A percentile compares a stretch with the other conserved stretches of the same genome.
phyloP scores from a whole-genome alignment of 2,113 vertebrate species.

The Psilopsiagon aymara region DNA sequence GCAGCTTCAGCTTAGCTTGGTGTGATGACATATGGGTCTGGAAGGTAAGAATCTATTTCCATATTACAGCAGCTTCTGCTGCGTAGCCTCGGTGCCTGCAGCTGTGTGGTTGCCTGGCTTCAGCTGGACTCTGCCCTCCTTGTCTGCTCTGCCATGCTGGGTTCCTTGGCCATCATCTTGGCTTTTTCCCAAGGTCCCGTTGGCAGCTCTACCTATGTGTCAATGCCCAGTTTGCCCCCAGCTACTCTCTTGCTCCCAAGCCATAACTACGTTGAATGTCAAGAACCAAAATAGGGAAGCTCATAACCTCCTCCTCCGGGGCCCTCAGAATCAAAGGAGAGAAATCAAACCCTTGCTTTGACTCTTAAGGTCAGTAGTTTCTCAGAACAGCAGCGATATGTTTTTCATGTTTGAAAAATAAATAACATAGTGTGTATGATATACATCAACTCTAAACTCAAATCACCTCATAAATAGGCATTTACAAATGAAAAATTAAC shows the following conservation, averaged over 20 bases:
- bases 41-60: constrained; percentile 50
- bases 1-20: constrained; percentile 17
- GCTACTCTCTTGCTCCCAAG: not conserved
- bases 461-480: not conserved
- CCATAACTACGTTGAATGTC: not conserved
- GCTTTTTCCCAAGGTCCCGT: not conserved
- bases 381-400: not conserved
- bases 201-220: not conserved
- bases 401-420: constrained; percentile 45
- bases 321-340: not conserved
- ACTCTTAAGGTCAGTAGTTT: not conserved
- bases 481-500: constrained; percentile 35
- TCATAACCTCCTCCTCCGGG: not conserved
- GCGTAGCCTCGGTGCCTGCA: not conserved
- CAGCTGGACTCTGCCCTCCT: not conserved
- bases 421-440: not conserved
- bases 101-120: not conserved
- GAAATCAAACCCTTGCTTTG: not conserved
- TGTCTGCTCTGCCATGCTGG: not conserved
- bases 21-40: constrained; percentile 39
- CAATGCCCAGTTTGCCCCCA: rapidly evolving
- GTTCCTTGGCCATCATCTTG: rapidly evolving
- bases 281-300: not conserved
- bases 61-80: constrained; percentile 45
- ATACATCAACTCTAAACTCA: not conserved